These are phyloP conservation scores for Solen grandis DNA, from an alignment of 1,140 invertebrate genomes.

Conservation along the genomic window DNA sequence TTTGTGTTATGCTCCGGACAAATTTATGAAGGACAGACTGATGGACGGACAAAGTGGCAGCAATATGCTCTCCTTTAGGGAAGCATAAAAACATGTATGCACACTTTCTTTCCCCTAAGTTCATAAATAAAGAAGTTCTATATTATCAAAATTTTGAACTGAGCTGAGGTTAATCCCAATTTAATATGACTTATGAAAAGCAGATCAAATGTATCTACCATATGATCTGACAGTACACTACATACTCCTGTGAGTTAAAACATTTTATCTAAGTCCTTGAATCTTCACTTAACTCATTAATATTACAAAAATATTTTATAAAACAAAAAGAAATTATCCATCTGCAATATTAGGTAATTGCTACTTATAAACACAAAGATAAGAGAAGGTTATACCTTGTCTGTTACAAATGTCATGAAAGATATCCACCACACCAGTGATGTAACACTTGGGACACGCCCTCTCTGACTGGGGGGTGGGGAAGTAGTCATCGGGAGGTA, in stretches of 20 bases:
- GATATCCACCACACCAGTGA: slow-evolving; percentile 20
- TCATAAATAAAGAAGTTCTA: no score
- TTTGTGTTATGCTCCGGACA: no score
- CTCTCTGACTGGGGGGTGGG: neutral
- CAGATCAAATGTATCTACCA: neutral
- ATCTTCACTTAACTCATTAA: neutral
- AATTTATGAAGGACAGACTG: no score
- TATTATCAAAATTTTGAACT: no score
- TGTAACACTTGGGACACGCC: slow-evolving; percentile 27
- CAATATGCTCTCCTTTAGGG: no score
- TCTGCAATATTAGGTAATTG: neutral
- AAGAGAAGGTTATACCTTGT: slow-evolving; percentile 5
- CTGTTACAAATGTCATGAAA: slow-evolving; percentile 14
- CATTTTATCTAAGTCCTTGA: slow-evolving; percentile 8
- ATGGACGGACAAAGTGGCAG: no score
- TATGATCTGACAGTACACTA: neutral
- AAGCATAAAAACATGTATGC: no score
- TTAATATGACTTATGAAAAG: no score
- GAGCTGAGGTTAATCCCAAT: no score
- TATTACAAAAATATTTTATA: neutral
- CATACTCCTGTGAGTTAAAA: neutral
- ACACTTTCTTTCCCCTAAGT: no score
- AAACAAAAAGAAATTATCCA: neutral
- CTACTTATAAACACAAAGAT: neutral
- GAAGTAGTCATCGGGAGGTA: neutral